Base-by-base conservation (phyloP, 2,888 invertebrate genomes). In the Omphaloscelis lunosa region DNA sequence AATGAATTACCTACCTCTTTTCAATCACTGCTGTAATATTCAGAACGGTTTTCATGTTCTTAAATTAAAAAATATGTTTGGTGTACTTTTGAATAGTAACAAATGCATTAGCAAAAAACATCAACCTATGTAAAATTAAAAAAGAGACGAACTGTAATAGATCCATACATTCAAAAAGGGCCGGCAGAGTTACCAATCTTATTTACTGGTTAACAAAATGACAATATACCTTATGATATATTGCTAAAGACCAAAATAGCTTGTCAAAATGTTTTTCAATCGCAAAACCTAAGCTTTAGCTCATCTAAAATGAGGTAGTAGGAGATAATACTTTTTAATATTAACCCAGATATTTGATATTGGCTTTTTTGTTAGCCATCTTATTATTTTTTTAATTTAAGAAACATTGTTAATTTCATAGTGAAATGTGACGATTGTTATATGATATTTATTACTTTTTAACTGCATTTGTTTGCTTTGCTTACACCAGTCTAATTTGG, bases 131-230 rank as follows among this genome's bases (percentile, higher is more conserved):
- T 65, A 85, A 75, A 65, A 74, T 67, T 67, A 79, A 77, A 84
- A 93, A 93, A 93, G 89, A 93, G 89, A 93, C 92, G 90, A 93
- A 93, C 92, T 92, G 93, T 93, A 94, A 95, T 93, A 94, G 95
- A 95, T 94, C 95, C 94, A 95, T 94, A 94, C 93, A 93, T 93
- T 93, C 91, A 93, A 93, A 93, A 94, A 94, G 93, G 93, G 93
- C 93, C 93, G 87, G 84, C 91, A 87, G 84, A 56, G 89, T 80
- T 20, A 76, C 76, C 72, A 86, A 82, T 70, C 75, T 68, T 79
- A 66, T 80, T 85, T 82, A 65, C 82, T 2, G 66, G 73, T 77
- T 48, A 48, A 76, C 73, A 77, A 79, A 62, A 71, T 53, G 8
- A 80, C 68, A 81, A 62, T 72, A 79, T 80, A 88, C 87, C 85